phyloP scores from a whole-genome alignment of 2,113 vertebrate genomes.

The Prunella himalayana region DNA sequence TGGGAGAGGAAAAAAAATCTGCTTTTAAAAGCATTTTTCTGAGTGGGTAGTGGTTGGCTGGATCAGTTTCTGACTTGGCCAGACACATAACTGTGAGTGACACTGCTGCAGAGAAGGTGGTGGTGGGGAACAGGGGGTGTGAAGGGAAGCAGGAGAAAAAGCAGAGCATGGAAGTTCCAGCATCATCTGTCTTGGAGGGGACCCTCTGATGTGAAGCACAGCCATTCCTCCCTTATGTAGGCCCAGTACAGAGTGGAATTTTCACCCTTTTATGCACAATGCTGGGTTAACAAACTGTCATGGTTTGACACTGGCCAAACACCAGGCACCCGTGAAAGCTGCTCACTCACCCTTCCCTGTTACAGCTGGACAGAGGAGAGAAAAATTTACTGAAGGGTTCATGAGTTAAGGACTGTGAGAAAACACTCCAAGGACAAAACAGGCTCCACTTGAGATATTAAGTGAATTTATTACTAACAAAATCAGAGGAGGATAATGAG shows the following conservation, averaged over 20 bases:
- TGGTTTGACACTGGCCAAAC: neutral
- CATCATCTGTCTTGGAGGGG: neutral
- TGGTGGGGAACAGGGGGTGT: neutral
- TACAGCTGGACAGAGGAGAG: no score
- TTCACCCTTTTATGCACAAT: neutral
- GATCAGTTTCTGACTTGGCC: neutral
- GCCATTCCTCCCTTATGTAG: neutral
- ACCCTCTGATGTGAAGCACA: neutral
- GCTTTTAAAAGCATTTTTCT: neutral
- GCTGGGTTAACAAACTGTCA: neutral
- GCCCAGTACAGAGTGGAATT: neutral
- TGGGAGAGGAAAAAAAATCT: neutral
- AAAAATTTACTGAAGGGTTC: no score
- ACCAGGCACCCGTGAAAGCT: neutral
- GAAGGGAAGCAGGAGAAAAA: neutral
- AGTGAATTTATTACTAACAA: no score
- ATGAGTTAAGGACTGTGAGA: no score
- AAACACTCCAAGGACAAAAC: no score
- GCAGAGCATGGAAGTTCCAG: neutral
- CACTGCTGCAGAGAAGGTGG: neutral
- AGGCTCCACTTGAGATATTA: no score
- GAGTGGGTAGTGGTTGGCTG: neutral
- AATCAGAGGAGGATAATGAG: no score
- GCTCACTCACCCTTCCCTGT: neutral
- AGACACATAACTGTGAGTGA: neutral